Evolutionary conservation across 2,888 invertebrate genomes (phyloP).

Genomic region (Camponotus fellah): DNA sequence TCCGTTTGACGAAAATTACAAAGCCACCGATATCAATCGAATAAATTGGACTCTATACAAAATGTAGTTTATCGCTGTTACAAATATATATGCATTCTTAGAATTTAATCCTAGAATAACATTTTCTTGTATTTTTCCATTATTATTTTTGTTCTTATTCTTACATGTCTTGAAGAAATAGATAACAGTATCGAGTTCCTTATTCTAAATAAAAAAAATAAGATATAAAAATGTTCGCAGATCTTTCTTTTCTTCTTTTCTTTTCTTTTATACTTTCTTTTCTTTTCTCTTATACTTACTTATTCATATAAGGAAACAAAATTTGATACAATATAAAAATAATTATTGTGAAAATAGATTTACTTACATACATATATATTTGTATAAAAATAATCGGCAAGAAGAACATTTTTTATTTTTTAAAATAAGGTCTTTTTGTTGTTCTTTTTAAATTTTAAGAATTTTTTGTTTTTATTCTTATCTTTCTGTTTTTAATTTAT

Average conservation of each 20-base stretch:
- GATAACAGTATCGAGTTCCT: neutral
- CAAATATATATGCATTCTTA: constrained; percentile 14
- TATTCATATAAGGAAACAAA: too few species aligned
- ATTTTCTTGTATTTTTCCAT: constrained; percentile 21
- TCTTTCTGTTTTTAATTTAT: neutral
- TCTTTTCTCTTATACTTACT: neutral
- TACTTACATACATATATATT: neutral
- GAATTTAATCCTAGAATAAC: neutral
- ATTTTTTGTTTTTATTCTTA: neutral
- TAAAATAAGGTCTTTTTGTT: neutral
- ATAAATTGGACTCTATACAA: constrained; percentile 39
- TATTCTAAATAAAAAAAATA: neutral
- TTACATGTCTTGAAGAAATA: neutral
- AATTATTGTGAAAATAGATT: too few species aligned
- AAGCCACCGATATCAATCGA: constrained; percentile 41
- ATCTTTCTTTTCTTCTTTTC: too few species aligned
- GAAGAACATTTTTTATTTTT: neutral
- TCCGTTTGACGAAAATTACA: constrained; percentile 44
- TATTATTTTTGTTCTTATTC: constrained; percentile 8
- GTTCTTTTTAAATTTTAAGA: neutral
- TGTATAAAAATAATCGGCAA: neutral
- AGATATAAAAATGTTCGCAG: neutral
- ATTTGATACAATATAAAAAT: too few species aligned
- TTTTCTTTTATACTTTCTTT: too few species aligned
- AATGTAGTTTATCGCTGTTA: constrained; percentile 18